Evolutionary conservation across 2,888 invertebrate species (phyloP).

Genomic region (Dynastes hyllus): DNA sequence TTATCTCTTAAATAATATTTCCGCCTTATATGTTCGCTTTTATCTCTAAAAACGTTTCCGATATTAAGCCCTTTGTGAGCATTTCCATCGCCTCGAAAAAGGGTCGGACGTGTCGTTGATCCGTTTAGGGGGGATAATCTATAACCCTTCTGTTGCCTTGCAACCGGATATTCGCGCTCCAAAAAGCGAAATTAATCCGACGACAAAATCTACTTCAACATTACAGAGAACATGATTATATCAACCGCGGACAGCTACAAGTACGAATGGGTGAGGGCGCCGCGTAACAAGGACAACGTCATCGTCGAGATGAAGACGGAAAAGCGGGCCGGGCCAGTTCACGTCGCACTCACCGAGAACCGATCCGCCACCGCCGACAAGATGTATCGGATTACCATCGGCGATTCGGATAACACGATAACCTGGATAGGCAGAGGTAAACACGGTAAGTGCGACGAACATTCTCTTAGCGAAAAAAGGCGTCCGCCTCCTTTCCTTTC

Average conservation of each 20-base stretch:
- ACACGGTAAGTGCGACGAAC: slow-evolving; percentile 72
- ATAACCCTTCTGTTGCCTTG: slow-evolving; percentile 3
- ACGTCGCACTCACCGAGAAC: slow-evolving; percentile 73
- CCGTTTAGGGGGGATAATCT: slow-evolving; percentile 18
- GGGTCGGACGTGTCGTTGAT: slow-evolving; percentile 1
- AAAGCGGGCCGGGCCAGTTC: slow-evolving; percentile 69
- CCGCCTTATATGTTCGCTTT: too few relatives aligned
- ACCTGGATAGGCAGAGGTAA: slow-evolving; percentile 79
- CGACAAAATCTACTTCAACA: slow-evolving; percentile 31
- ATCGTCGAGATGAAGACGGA: slow-evolving; percentile 76
- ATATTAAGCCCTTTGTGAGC: too few relatives aligned
- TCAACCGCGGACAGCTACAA: slow-evolving; percentile 78
- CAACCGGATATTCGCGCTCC: slow-evolving; percentile 60
- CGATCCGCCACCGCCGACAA: slow-evolving; percentile 69
- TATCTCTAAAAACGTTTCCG: too few relatives aligned
- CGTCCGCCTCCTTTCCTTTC: too few relatives aligned
- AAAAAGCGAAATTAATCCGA: slow-evolving; percentile 35
- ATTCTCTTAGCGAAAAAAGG: background rate
- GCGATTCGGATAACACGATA: slow-evolving; percentile 75
- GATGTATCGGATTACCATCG: slow-evolving; percentile 78
- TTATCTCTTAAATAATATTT: background rate
- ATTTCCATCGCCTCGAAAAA: background rate
- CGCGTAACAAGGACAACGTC: slow-evolving; percentile 77
- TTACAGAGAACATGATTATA: slow-evolving; percentile 77
- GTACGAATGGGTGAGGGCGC: slow-evolving; percentile 79